Evolutionary conservation across 2,797 vertebrate species (phyloP).

Genomic region (Artibeus lituratus): DNA sequence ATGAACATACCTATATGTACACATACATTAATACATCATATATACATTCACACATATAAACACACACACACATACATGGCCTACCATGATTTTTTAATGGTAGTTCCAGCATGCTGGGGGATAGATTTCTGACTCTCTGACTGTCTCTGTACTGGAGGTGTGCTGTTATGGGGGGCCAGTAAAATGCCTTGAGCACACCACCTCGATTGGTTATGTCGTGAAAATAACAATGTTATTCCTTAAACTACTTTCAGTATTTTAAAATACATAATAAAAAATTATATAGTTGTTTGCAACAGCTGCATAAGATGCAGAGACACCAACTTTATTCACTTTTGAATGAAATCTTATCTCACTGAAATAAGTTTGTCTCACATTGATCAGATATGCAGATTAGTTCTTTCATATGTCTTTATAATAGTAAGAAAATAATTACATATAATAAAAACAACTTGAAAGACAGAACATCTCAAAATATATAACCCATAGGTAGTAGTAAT

Average conservation of each 20-base stretch:
- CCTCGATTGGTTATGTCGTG: not conserved
- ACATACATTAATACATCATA: not conserved
- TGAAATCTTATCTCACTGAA: not conserved
- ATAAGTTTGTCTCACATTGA: not conserved
- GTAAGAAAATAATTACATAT: not conserved
- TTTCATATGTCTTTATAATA: slow-evolving; percentile 22
- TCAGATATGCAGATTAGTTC: not conserved
- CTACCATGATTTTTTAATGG: too few relatives aligned
- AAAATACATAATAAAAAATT: slow-evolving; percentile 1
- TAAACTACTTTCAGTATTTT: not conserved
- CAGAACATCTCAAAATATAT: not conserved
- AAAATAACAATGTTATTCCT: slow-evolving; percentile 12
- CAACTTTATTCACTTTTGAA: slow-evolving; percentile 25
- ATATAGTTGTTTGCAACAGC: not conserved
- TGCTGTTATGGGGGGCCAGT: not conserved
- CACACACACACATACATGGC: not conserved
- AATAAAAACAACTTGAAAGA: slow-evolving; percentile 28
- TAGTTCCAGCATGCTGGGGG: not conserved
- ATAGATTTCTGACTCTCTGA: not conserved
- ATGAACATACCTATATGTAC: not conserved
- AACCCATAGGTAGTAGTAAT: not conserved
- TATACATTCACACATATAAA: not conserved
- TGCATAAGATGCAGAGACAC: not conserved
- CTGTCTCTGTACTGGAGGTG: not conserved
- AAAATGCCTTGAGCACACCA: not conserved